Base-by-base conservation (phyloP, 2,113 vertebrate species). In the Vireo altiloquus region DNA sequence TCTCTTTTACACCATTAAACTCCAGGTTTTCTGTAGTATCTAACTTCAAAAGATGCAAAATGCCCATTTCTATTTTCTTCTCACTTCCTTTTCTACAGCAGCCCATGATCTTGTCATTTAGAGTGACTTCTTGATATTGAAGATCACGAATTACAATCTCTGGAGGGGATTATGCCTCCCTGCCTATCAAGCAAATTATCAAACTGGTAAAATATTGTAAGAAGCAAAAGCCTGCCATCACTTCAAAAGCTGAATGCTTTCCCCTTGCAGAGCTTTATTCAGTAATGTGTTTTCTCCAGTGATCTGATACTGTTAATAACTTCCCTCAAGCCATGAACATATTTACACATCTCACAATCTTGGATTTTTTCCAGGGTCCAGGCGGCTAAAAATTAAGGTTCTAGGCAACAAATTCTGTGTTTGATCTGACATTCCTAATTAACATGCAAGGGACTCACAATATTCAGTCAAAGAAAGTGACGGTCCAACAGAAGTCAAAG, bases 401-500 rank as follows among this genome's bases (percentile, higher is more conserved):
- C 20, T 46, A 53, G 54, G 71, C 21, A 52, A 66, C 15, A 54
- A 80, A 64, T 82, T 49, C 40, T 54, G 19, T 71, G 63, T 64
- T 92, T 81, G 60, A 80, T 40, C 30, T 78, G 42, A 63, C 10
- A 15, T 40, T 82, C 31, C 50, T 39, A 79, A 70, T 81, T 24
- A 70, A 60, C 16, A 61, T 1, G 1, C 11, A 77, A 69, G 25
- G 20, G 22, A 77, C 6, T 46, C 25, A 46, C 35, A 81, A 57
- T 6, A 28, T 0, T 24, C 2, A 31, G 56, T 28, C 18, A 59
- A n/a, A 33, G 23, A 20, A 42, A 66, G 44, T 2, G 17, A 69
- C 5, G 40, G 23, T 33, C 30, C 76, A 78, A 22, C 0, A 3
- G 10, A 68, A 69, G 9, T 20, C 2, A 1, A 2, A 27, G 33